Conservation (phyloP, 2,888 invertebrate species). For the Lamproptera curius region DNA sequence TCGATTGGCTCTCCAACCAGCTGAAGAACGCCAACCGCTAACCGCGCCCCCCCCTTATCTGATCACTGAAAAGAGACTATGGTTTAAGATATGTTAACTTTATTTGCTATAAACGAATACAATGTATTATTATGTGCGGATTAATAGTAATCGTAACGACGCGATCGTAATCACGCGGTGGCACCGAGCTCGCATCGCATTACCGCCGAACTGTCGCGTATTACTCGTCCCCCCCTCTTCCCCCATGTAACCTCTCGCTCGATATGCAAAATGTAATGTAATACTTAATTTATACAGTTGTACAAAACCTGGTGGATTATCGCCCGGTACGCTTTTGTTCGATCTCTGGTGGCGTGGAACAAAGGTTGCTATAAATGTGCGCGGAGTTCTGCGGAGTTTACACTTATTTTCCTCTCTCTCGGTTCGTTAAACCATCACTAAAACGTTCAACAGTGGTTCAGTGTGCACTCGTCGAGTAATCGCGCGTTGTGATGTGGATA, state of each 20-base stretch:
- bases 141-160: slow-evolving; percentile 62
- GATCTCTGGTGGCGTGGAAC: slow-evolving; percentile 69
- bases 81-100: slow-evolving; percentile 78
- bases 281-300: too few relatives aligned
- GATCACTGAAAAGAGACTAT: slow-evolving; percentile 76
- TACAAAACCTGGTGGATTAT: slow-evolving; percentile 38
- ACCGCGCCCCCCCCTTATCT: slow-evolving; percentile 65
- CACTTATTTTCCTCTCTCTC: slow-evolving; percentile 47
- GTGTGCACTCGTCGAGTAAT: slow-evolving; percentile 60
- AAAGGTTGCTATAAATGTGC: slow-evolving; percentile 59
- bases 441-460: slow-evolving; percentile 50
- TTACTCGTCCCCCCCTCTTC: too few relatives aligned
- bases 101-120: slow-evolving; percentile 74
- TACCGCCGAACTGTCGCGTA: slow-evolving; percentile 14
- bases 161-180: slow-evolving; percentile 62
- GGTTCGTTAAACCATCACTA: slow-evolving; percentile 57
- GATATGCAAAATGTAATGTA: too few relatives aligned
- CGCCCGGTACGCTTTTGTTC: slow-evolving; percentile 55
- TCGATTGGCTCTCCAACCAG: slow-evolving; percentile 99
- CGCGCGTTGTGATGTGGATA: slow-evolving; percentile 76
- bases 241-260: not conserved
- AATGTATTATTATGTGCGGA: slow-evolving; percentile 76
- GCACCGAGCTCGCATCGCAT: slow-evolving; percentile 51
- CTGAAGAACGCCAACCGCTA: slow-evolving; percentile 99
- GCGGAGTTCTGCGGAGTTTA: slow-evolving; percentile 71